Evolutionary conservation across 2,888 invertebrate genomes (phyloP).

Genomic region (Cotesia congregata): DNA sequence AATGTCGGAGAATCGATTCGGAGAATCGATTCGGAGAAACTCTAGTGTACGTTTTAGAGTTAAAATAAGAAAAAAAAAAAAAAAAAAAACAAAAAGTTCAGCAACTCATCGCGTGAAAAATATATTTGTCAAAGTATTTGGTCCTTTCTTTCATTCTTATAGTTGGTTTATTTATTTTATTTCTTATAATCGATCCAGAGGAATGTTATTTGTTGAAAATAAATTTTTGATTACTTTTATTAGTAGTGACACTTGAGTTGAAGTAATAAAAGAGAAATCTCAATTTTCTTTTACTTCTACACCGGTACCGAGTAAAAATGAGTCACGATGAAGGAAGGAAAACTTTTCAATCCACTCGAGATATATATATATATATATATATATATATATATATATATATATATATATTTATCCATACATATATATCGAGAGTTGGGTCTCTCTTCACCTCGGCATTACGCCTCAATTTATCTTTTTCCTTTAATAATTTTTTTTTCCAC

Average conservation of each 20-base stretch:
- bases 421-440: not conserved
- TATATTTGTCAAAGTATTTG: slow-evolving; percentile 10
- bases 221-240: slow-evolving; percentile 21
- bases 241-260: slow-evolving; percentile 27
- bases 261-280: slow-evolving; percentile 32
- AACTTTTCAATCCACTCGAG: slow-evolving; percentile 33
- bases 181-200: slow-evolving; percentile 3
- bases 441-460: not conserved
- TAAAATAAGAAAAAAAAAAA: slow-evolving; percentile 28
- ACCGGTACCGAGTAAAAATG: slow-evolving; percentile 15
- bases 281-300: slow-evolving; percentile 17
- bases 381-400: not conserved
- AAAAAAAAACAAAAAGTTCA: slow-evolving; percentile 3
- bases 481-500: not conserved
- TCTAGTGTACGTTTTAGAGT: slow-evolving; percentile 15
- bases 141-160: not conserved
- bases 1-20: slow-evolving; percentile 29
- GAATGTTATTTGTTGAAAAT: not conserved
- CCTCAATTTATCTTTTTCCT: not conserved
- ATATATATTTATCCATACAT: not conserved
- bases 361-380: not conserved
- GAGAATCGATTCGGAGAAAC: slow-evolving; percentile 19
- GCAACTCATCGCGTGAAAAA: slow-evolving; percentile 11
- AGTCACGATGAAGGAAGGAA: slow-evolving; percentile 22
- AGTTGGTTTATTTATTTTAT: not conserved